phyloP scores from a whole-genome alignment of 1,140 invertebrate species.

The Heliconius nattereri region DNA sequence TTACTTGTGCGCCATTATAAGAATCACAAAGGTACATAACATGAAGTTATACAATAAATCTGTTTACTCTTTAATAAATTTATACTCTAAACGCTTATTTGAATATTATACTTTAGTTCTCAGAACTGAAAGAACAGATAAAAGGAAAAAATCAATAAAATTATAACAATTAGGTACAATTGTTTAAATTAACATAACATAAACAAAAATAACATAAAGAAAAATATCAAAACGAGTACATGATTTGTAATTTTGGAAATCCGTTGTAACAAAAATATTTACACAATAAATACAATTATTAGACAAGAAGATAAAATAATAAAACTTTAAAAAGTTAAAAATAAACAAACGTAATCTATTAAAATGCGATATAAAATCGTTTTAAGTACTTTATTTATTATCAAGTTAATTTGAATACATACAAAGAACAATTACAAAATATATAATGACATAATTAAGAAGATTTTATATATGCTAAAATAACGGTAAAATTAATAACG shows the following conservation, averaged over 20 bases:
- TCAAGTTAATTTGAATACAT: background rate
- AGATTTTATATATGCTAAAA: background rate
- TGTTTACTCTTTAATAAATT: background rate
- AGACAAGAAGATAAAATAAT: background rate
- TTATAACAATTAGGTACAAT: too few species aligned
- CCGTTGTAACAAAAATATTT: background rate
- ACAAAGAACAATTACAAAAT: background rate
- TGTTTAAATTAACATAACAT: too few species aligned
- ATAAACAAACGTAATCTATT: background rate
- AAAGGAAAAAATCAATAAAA: too few species aligned
- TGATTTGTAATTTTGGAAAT: too few species aligned
- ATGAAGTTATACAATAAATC: background rate
- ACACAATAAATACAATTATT: background rate
- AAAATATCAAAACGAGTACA: too few species aligned
- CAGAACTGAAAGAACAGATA: too few species aligned
- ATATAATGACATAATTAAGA: background rate
- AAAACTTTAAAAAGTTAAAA: background rate
- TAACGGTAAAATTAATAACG: background rate
- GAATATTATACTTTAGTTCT: background rate
- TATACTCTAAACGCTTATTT: background rate
- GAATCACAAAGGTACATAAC: constrained; percentile 15
- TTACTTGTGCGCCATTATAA: constrained; percentile 24
- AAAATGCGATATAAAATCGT: background rate
- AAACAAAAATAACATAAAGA: too few species aligned
- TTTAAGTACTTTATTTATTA: background rate